Evolutionary conservation across 1,140 invertebrate genomes (phyloP), one percentile per base, ranked within the genome.

Genomic region (Drosophila pruinosa): DNA sequence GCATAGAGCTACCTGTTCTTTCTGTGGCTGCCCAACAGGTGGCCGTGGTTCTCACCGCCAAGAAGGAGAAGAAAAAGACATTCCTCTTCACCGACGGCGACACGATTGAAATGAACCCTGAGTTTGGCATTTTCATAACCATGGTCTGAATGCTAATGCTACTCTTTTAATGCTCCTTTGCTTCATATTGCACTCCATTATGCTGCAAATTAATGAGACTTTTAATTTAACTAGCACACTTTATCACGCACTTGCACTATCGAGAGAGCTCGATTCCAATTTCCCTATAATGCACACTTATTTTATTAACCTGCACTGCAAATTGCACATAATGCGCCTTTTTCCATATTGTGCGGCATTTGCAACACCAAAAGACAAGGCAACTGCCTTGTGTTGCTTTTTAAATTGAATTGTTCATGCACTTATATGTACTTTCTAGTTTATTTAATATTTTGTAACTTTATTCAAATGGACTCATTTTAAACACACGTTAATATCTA

Each of bases 11-110:
- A 21, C 98, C 98, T 0, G 98, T 98, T 3, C 90, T 99, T 2
- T 99, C 98, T 0, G 98, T 99, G 1, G 98, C 98, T 6, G 98
- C 98, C 12, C 98, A 99, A 92, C 98, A 99, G 92, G 97, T 99
- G 67, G 97, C 98, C 3, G 97, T 98, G 7, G 97, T 99, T 5
- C 93, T 99, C 10, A 94, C 98, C 0, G 95, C 95, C 4, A 97
- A 97, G 79, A 98, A 98, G 89, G 97, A 98, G 90, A 98, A 99
- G 89, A 95, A 96, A 70, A 97, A 97, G 88, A 92, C 93, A 14
- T 98, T 99, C 89, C 91, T 97, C 4, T 99, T 99, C 89, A 99
- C 98, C 0, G 98, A 99, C 89, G 98, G 98, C 0, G 98, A 99
- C 89, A 93, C 94, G 41, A 96, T 99, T 3, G 95, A 97, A 48